Percentiles rank a stretch among this genome's conserved stretches.
Evolutionary conservation across 2,113 vertebrate genomes (phyloP).

Genomic region (Typhlomys cinereus): DNA sequence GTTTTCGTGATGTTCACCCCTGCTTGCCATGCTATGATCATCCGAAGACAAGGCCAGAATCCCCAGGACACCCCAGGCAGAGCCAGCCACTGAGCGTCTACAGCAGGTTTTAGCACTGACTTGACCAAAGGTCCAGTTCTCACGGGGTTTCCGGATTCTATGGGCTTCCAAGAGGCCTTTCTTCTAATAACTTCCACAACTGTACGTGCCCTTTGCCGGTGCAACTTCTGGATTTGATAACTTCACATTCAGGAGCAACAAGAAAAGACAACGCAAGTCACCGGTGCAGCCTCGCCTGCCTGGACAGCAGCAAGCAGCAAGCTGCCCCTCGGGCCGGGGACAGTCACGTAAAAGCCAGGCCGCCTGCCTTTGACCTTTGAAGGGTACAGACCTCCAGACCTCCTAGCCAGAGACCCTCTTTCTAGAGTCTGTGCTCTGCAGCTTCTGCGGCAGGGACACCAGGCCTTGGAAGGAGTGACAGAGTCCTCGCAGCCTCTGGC

Average conservation of each 20-base stretch:
- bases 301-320: not conserved
- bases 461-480: too few species aligned
- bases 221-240: not conserved
- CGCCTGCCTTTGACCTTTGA: too few species aligned
- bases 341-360: too few species aligned
- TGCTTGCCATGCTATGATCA: fast-evolving
- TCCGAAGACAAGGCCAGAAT: too few species aligned
- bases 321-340: too few species aligned
- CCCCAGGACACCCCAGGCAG: not conserved
- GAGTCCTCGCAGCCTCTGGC: too few species aligned
- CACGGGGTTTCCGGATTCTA: fast-evolving
- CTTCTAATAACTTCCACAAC: not conserved
- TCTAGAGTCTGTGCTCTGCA: too few species aligned
- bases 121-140: fast-evolving
- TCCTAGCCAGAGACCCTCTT: too few species aligned
- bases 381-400: too few species aligned
- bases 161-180: fast-evolving
- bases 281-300: not conserved
- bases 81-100: fast-evolving
- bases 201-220: fast-evolving
- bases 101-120: fast-evolving
- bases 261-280: fast-evolving
- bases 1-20: not conserved
- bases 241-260: fast-evolving
- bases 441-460: too few species aligned